Evolutionary conservation across 2,113 vertebrate genomes (phyloP).

Genomic region (Boulengeromyrus knoepffleri): DNA sequence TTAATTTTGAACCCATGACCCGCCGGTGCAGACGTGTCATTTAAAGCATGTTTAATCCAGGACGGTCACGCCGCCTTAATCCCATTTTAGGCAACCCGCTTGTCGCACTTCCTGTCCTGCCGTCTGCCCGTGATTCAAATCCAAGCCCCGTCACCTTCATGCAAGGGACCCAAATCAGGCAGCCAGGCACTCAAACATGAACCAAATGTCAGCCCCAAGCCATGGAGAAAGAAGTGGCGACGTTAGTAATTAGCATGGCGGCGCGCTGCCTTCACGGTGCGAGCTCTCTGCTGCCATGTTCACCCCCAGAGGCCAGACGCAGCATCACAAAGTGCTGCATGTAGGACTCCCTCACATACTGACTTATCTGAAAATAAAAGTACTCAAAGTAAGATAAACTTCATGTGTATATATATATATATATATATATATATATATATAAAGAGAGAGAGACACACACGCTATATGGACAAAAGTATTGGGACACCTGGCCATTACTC

Average conservation of each 20-base stretch:
- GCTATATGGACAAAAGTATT: too few relatives aligned
- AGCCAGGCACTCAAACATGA: slow-evolving; percentile 70
- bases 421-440: too few relatives aligned
- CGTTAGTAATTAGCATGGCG: slow-evolving; percentile 60
- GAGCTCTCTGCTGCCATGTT: slow-evolving; percentile 30
- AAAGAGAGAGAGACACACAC: too few relatives aligned
- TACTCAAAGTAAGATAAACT: not conserved
- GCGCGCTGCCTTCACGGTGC: not conserved
- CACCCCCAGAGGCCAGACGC: not conserved
- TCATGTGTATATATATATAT: not conserved
- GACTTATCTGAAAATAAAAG: not conserved
- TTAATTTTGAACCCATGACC: slow-evolving; percentile 47
- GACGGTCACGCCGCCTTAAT: slow-evolving; percentile 57
- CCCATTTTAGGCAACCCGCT: slow-evolving; percentile 40
- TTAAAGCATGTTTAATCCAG: slow-evolving; percentile 53
- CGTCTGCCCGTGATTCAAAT: not conserved
- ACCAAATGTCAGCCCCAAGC: slow-evolving; percentile 67
- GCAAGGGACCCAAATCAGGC: slow-evolving; percentile 65
- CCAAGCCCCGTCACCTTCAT: slow-evolving; percentile 52
- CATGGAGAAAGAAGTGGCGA: slow-evolving; percentile 53
- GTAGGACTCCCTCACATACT: not conserved
- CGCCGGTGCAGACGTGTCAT: slow-evolving; percentile 38
- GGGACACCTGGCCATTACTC: too few relatives aligned
- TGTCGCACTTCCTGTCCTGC: slow-evolving; percentile 32
- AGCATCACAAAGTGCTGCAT: not conserved